Base-by-base conservation (phyloP, 2,888 invertebrate species). In the Plutella xylostella region DNA sequence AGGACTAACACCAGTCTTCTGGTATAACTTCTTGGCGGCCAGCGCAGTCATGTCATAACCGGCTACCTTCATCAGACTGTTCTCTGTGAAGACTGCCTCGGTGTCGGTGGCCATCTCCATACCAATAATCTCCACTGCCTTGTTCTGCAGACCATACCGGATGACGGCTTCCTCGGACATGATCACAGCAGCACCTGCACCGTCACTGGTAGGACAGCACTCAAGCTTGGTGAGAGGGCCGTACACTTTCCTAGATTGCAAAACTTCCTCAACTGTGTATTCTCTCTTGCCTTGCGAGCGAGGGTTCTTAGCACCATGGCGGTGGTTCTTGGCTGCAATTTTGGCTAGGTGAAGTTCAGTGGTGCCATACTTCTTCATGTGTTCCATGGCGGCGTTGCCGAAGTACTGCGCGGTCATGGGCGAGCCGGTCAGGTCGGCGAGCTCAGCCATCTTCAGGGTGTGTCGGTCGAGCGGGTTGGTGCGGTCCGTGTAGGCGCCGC, bases 171-270 rank as follows among this genome's bases (percentile, higher is more conserved):
- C 89, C 75, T 98, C 97, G 9, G 93, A 95, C 51, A 92, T 97
- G 34, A 99, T 61, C 48, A 99, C 87, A 0, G 92, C 97, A 19
- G 97, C 97, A 19, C 96, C 98, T 0, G 96, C 90, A n/a, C 99
- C 99, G 77, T 99, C 98, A 39, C 97, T 98, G 0, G 98, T 99
- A 1, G 98, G 98, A 65, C 98, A 98, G 72, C 99, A 99, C 68
- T 98, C 97, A 11, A 98, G 85, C 68, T 98, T 97, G 1, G 98
- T 99, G 39, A 99, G 82, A 0, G 96, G 94, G 3, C 94, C 96
- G 74, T 92, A 94, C 51, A 99, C 90, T 63, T 87, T 87, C n/a
- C 94, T 92, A 1, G 98, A 94, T 11, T 91, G 89, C 67, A 92
- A 79, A 47, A 99, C 93, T 78, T 99, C 92, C 47, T 98, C 93